Base-by-base conservation (phyloP, 2,113 vertebrate species). In the Baryphthengus martii region DNA sequence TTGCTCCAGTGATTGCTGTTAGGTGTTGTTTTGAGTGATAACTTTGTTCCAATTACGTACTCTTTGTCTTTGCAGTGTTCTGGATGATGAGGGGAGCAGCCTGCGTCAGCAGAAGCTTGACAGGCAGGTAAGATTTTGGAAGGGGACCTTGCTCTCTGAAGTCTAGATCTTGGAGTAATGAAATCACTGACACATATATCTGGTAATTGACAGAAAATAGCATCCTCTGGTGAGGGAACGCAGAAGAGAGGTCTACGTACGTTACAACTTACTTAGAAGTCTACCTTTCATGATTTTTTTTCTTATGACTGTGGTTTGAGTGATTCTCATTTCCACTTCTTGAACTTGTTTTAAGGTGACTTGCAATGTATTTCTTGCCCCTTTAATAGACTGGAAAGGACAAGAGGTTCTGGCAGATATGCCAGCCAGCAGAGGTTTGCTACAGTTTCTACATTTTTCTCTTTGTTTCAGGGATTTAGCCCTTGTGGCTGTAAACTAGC, bases 81-180 rank as follows among this genome's bases (percentile, higher is more conserved):
- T 99, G 98, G 99, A 99, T 96, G 99, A 99, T 97, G 99, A 99
- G 89, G 98, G 99, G 93, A 99, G 98, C 96, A 99, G 98, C 97
- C 98, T 99, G 61, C 98, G 99, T 86, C 99, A 99, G 97, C 99
- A 99, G 98, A 99, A 99, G 96, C 99, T 99, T 94, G 99, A 99
- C 95, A 98, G 99, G 96, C 99, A 99, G 99, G 99, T 99, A 92
- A 97, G 98, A 90, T 78, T 83, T 83, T 88, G 82, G 68, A 93
- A 23, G 6, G 76, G 14, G 6, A 40, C 26, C 21, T 73, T 88
- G 37, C 11, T 85, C 35, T 77, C 23, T 80, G 8, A 93, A 85
- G 44, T 62, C 50, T 85, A 29, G 33, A 49, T 67, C 39, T 47
- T 55, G 31, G 25, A 72, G 28, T 55, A 90, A 39, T 4, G 12